Evolutionary conservation across 2,888 invertebrate genomes (phyloP).

Genomic region (Calameuta filiformis): DNA sequence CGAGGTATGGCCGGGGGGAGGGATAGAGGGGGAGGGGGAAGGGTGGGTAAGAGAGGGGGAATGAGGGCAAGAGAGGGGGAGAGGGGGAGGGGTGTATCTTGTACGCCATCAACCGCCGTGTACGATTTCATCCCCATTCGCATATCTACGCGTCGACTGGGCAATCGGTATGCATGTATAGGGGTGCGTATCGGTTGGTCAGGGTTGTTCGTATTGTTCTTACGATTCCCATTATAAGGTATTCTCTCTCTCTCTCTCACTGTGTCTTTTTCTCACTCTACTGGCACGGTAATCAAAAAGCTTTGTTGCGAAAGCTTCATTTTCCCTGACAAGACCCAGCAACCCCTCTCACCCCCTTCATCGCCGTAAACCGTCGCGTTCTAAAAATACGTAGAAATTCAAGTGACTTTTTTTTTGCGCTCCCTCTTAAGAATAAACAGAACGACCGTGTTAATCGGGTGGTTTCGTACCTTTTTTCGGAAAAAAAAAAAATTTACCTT

Average conservation of each 20-base stretch:
- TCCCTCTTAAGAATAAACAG: background rate
- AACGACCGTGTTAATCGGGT: constrained; percentile 7
- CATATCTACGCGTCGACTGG: constrained; percentile 23
- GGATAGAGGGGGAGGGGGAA: too few species aligned
- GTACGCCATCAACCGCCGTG: too few species aligned
- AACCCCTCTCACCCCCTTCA: constrained; percentile 1
- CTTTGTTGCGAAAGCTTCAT: constrained; percentile 34
- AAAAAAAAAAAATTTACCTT: background rate
- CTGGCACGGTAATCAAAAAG: constrained; percentile 42
- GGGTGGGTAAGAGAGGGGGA: too few species aligned
- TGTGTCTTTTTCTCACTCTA: background rate
- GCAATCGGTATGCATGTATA: constrained; percentile 17
- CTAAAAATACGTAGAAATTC: too few species aligned
- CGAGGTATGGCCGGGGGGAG: too few species aligned
- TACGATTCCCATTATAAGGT: constrained; percentile 39
- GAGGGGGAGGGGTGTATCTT: too few species aligned
- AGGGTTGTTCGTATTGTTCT: constrained; percentile 38
- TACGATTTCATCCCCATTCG: too few species aligned
- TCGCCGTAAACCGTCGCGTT: background rate
- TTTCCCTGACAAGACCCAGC: constrained; percentile 10
- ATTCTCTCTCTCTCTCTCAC: constrained; percentile 36
- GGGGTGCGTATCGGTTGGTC: constrained; percentile 21
- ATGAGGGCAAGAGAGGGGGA: too few species aligned
- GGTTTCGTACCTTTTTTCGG: constrained; percentile 9
- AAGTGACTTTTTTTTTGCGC: too few species aligned